Evolutionary conservation across 2,113 vertebrate species (phyloP), one percentile per base, ranked within the genome.

Genomic region (Halcyon malimbica): DNA sequence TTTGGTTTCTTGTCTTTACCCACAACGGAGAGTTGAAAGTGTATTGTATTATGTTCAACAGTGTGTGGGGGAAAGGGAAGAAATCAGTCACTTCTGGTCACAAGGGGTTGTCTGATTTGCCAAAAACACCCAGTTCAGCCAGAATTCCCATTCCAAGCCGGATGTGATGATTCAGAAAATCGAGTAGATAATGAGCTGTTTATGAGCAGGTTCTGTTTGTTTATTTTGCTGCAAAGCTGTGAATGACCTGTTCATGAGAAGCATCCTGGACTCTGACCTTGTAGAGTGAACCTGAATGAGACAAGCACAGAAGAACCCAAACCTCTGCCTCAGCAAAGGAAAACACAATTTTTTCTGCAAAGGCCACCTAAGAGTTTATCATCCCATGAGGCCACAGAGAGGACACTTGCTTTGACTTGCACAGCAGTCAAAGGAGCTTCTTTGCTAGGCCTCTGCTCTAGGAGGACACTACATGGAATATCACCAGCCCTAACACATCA

Each of bases 81-180:
- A 83, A 96, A 93, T 16, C 73, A 91, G 90, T 87, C 83, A 81
- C 80, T 89, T 89, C 57, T 89, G 63, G 77, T 93, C 80, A 62
- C 48, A 87, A 76, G 86, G 62, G 60, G 90, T 88, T 9, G 2
- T 53, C 74, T 51, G n/a, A 33, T 89, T 89, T 94, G 86, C 94
- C 92, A 94, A 90, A 92, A 93, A 18, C 56, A 94, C 69, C 69
- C 70, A 81, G 31, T 35, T 86, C 76, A 91, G 65, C 65, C 0
- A 11, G 75, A 73, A 94, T 93, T 95, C 94, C 83, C 75, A 54
- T 95, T 92, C 74, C 87, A 87, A 69, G 48, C 23, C 93, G 59
- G 62, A 91, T 78, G 74, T 29, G 85, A 73, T 92, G 90, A 96
- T 64, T 97, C 91, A 94, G 90, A 93, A 94, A 91, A 96, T 81